Base-by-base conservation (phyloP, 2,797 vertebrate genomes). In the Molossus alvarezi region DNA sequence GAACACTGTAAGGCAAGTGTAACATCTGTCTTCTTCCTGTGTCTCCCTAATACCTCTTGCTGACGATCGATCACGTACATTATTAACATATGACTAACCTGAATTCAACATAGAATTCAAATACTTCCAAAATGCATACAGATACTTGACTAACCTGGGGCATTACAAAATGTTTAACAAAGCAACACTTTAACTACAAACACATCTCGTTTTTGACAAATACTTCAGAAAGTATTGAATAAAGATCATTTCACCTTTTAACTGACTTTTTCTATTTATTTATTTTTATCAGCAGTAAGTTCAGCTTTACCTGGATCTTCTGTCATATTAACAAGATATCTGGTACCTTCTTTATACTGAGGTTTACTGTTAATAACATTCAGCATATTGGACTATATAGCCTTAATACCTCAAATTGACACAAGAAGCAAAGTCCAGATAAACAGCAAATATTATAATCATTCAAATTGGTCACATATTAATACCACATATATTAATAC, bases 171-270 rank as follows among this genome's bases (percentile, higher is more conserved):
- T 64, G 1, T 87, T 92, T 79, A 88, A 3, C 20, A 86, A 82
- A 95, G 41, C 14, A 53, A 41, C 3, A 20, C 67, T 96, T 84
- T 27, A 58, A 71, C 82, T 77, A 6, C 6, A n/a, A 11, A 65
- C 7, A 64, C 9, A 57, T 55, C 13, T 60, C 21, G 88, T 75
- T 91, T 86, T 76, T 81, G 20, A 91, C 33, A 64, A 84, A 73
- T 69, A 77, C 2, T 87, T 95, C 81, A 86, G 27, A 90, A 95
- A 94, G 1, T 33, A 29, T 83, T 90, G 41, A 55, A 53, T 71
- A 67, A 82, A 95, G 96, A 82, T 55, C 4, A 71, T 75, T 71
- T 58, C 23, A 60, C 18, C 10, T 95, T 82, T 82, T 75, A 95
- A 86, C 45, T 92, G 25, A 60, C 29, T 53, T 90, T 82, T 88